Base-by-base conservation (phyloP, 2,797 vertebrate species). In the Lepidocolaptes lacrymiger region DNA sequence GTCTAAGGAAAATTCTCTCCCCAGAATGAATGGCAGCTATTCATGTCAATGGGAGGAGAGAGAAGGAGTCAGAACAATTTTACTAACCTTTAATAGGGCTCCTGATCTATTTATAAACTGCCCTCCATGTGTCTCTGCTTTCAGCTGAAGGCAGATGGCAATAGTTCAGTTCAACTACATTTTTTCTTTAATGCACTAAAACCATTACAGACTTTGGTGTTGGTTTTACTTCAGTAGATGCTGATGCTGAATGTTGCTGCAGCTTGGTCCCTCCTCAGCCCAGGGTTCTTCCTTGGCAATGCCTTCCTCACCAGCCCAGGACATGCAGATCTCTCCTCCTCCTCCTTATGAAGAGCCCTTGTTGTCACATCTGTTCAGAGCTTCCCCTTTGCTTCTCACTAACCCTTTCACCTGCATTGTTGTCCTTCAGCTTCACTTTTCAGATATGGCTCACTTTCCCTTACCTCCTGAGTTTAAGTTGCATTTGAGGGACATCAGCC, bases 1-100 rank as follows among this genome's bases (percentile, higher is more conserved):
- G 71, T 21, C 49, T 86, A 84, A 97, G 83, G 41, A 76, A 95
- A 96, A 91, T 87, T 90, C 59, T 95, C 80, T 90, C 51, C 41
- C 59, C 41, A 16, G 86, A 61, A 91, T 95, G 92, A 96, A 95
- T 84, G 91, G 93, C 85, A 84, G 69, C 93, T 89, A 95, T 95
- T 97, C 89, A 95, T 78, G 76, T 68, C 89, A 36, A 17, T 30
- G 75, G 87, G 88, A 82, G 72, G 46, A 72, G 85, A 77, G 81
- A 91, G 90, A 44, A 91, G 85, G 84, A 96, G 95, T 91, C 89
- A 76, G 79, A 85, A 91, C 83, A 85, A 75, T 93, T 95, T 95
- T 72, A 20, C 92, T 93, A 63, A 94, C 95, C 95, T 96, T 89
- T 95, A 94, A 85, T 80, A 91, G 88, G 68, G 73, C 75, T 87